These are phyloP conservation scores for Ectropis crepuscularia DNA, from an alignment of 2,888 invertebrate genomes.

Conservation along the genomic window DNA sequence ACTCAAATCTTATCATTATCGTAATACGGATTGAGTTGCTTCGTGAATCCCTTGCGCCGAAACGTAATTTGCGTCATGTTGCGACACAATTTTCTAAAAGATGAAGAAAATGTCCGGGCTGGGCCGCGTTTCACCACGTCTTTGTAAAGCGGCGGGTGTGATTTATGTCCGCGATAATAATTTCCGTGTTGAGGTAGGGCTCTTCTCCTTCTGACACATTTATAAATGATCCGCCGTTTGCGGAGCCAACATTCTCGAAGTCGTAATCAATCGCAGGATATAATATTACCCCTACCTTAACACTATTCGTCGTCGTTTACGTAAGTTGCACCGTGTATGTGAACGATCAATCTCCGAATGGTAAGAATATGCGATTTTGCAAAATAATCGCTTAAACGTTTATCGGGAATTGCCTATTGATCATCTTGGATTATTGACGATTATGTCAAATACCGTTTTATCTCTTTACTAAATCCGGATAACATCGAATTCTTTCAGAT, in stretches of 20 bases:
- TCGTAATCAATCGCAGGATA: conserved; percentile 50
- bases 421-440: conserved; percentile 20
- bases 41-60: background rate
- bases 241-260: conserved; percentile 57
- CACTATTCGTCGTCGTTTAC: background rate
- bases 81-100: conserved; percentile 28
- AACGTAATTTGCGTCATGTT: conserved; percentile 23
- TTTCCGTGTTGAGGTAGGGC: conserved; percentile 76
- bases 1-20: conserved; percentile 15
- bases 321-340: background rate
- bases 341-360: conserved; percentile 11
- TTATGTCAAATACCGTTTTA: conserved; percentile 16
- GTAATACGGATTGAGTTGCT: conserved; percentile 7
- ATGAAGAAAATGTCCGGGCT: conserved; percentile 42
- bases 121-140: conserved; percentile 60
- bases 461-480: conserved; percentile 22
- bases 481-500: conserved; percentile 4
- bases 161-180: conserved; percentile 74
- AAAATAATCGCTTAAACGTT: conserved; percentile 6
- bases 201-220: conserved; percentile 57
- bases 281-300: conserved; percentile 3
- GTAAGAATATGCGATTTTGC: background rate
- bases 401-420: conserved; percentile 24
- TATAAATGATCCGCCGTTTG: conserved; percentile 59
- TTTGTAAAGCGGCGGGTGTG: conserved; percentile 58